Conservation (phyloP, 2,797 vertebrate genomes). For the Synaphobranchus kaupii region DNA sequence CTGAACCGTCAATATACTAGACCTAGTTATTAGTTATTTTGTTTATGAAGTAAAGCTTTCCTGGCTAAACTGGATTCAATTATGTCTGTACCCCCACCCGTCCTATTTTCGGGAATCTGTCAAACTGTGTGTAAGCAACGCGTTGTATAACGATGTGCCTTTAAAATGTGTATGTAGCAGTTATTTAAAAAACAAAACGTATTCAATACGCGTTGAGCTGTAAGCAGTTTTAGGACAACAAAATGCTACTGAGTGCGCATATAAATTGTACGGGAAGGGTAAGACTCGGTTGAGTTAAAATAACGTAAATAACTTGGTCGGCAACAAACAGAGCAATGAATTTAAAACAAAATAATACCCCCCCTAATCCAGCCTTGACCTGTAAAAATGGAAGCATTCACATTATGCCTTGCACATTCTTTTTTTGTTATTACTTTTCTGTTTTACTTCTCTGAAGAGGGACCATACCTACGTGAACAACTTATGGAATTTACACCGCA, state of each 20-base stretch:
- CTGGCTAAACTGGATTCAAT: background rate
- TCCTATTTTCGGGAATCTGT: background rate
- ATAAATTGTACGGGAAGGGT: background rate
- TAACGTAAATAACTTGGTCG: background rate
- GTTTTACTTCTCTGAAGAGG: background rate
- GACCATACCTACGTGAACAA: background rate
- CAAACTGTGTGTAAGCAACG: background rate
- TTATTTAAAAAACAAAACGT: background rate
- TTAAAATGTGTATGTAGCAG: background rate
- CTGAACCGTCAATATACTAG: background rate
- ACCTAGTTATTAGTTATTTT: background rate
- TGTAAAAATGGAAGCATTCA: background rate
- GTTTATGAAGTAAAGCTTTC: background rate
- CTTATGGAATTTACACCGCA: background rate
- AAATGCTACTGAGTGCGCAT: background rate
- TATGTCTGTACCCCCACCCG: background rate
- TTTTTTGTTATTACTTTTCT: background rate
- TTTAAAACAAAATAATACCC: background rate
- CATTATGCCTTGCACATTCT: background rate
- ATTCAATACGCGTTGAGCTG: background rate
- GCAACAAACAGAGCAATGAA: background rate
- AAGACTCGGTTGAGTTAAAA: background rate
- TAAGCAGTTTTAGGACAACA: background rate
- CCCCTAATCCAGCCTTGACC: background rate
- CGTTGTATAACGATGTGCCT: background rate